Percentiles rank a stretch among this genome's conserved stretches.
Conservation (phyloP, 2,888 invertebrate species). For the Drosophila subsilvestris region DNA sequence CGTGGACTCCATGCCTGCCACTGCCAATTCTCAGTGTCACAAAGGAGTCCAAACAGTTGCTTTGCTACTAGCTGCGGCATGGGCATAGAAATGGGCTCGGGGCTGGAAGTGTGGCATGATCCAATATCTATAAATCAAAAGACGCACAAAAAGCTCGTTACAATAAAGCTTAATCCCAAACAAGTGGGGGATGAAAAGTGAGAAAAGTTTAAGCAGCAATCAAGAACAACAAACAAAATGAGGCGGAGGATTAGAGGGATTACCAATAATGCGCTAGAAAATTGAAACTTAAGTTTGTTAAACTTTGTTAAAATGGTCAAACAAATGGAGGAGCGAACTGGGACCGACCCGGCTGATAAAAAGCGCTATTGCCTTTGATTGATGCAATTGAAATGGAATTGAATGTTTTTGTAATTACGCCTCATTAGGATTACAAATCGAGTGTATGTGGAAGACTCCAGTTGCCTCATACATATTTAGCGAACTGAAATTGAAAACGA, state of each 20-base stretch:
- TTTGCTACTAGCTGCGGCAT: neutral
- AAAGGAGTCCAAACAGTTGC: constrained; percentile 11
- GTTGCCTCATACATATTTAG: constrained; percentile 65
- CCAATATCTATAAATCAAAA: constrained; percentile 73
- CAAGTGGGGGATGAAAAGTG: constrained; percentile 31
- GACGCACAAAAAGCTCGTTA: constrained; percentile 55
- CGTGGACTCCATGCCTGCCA: neutral
- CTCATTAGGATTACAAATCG: constrained; percentile 66
- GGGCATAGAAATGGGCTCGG: neutral
- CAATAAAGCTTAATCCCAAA: constrained; percentile 57
- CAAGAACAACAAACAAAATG: constrained; percentile 47
- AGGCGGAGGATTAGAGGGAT: constrained; percentile 20
- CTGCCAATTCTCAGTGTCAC: neutral
- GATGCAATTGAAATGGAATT: constrained; percentile 56
- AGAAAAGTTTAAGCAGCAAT: constrained; percentile 59
- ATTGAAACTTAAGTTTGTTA: constrained; percentile 59
- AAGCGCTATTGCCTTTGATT: constrained; percentile 46
- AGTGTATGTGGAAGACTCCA: neutral
- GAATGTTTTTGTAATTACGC: constrained; percentile 71
- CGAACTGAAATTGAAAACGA: constrained; percentile 62
- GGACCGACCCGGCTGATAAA: constrained; percentile 5
- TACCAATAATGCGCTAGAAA: constrained; percentile 47
- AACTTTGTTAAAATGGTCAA: constrained; percentile 48
- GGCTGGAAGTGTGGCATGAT: constrained; percentile 31
- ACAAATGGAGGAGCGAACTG: neutral